Conservation (phyloP, 2,888 invertebrate genomes). For the Epinotia ramella region DNA sequence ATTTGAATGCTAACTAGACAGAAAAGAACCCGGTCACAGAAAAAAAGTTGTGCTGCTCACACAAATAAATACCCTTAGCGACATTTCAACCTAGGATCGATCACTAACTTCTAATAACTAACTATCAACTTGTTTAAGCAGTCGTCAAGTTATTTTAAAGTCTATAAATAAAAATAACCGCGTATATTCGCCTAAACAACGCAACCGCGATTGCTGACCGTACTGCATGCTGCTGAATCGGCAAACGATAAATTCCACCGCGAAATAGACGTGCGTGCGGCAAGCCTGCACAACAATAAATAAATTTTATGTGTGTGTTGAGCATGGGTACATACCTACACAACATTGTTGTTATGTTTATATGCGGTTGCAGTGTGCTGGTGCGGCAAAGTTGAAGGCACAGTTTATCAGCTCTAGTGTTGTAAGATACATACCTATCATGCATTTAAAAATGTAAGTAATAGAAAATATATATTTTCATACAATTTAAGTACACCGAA, state of each 20-base stretch:
- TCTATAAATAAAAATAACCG: background rate
- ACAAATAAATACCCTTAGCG: too few relatives aligned
- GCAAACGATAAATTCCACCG: conserved; percentile 76
- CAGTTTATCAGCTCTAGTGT: background rate
- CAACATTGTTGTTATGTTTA: conserved; percentile 42
- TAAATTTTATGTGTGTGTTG: conserved; percentile 71
- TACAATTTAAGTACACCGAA: too few relatives aligned
- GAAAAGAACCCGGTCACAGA: too few relatives aligned
- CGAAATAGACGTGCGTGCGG: conserved; percentile 79
- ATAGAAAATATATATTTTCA: too few relatives aligned
- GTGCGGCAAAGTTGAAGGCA: conserved; percentile 20
- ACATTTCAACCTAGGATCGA: too few relatives aligned
- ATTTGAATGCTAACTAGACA: too few relatives aligned
- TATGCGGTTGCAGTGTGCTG: conserved; percentile 42
- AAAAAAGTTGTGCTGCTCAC: too few relatives aligned
- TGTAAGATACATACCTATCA: background rate
- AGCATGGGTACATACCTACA: conserved; percentile 43
- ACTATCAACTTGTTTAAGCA: background rate
- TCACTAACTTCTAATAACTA: too few relatives aligned
- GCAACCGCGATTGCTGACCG: conserved; percentile 56
- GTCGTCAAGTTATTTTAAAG: background rate
- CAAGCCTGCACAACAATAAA: conserved; percentile 74
- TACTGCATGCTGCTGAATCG: conserved; percentile 72
- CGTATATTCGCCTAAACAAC: conserved; percentile 20
- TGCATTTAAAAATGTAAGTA: too few relatives aligned